Evolutionary conservation across 2,113 vertebrate genomes (phyloP), one percentile per base, ranked within the genome.

Genomic region (Cygnus buccinator): DNA sequence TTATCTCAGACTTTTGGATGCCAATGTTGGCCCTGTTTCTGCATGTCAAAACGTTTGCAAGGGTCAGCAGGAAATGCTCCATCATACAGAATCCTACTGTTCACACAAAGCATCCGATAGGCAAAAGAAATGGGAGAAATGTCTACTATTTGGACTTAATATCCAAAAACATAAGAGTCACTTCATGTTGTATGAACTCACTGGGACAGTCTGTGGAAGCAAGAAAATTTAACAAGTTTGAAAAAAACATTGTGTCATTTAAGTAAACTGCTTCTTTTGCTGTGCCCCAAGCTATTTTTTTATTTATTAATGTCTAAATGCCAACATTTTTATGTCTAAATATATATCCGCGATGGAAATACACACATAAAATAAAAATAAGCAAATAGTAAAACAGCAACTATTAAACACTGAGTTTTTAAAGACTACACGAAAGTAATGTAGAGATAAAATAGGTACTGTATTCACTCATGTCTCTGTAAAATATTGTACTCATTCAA

Each of bases 401-500:
- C 13, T 43, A 26, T 52, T 67, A 81, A 90, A 11, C 71, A 59
- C 31, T 75, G 78, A 28, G 12, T 33, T 83, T 92, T 79, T 58
- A 19, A 93, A 67, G 59, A 58, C 9, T 21, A 1, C 22, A 73
- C n/a, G 10, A 73, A 76, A 70, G 58, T 82, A 16, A 9, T 67
- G 28, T 70, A 43, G 23, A 90, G 44, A 55, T 74, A 91, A 87
- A 77, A 80, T 73, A 74, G 66, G 31, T 85, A n/a, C 17, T 75
- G 12, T 63, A 57, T 12, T 81, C 65, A 84, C 28, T 81, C 33
- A 10, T 43, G 58, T 87, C 33, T 89, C 35, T 94, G 15, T 94
- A 84, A 93, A 91, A 94, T 77, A 93, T 66, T 89, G 28, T 71
- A 18, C 41, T 89, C 59, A 76, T 95, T 93, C 81, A 87, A 95